These are phyloP conservation scores for Anastatus disparis DNA, from an alignment of 1,140 invertebrate species.

Conservation along the genomic window DNA sequence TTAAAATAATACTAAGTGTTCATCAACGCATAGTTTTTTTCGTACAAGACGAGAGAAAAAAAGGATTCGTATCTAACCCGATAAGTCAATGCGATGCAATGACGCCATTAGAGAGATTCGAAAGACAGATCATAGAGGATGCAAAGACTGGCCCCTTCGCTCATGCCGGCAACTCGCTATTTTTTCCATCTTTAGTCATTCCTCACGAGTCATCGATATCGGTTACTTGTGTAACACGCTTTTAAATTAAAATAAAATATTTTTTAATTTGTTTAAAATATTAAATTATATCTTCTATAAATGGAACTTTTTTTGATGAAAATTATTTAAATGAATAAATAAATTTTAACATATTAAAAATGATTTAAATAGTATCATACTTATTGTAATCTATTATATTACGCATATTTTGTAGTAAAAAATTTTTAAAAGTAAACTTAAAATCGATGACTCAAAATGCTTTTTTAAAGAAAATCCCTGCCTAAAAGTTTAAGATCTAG, in stretches of 20 bases:
- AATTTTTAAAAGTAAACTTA: too few species aligned
- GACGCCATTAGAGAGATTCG: constrained; percentile 56
- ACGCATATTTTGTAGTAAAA: too few species aligned
- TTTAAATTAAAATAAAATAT: too few species aligned
- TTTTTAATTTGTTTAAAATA: too few species aligned
- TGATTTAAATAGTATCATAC: too few species aligned
- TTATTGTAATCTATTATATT: too few species aligned
- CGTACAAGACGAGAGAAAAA: neutral
- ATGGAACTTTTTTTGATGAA: too few species aligned
- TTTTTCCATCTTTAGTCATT: constrained; percentile 29
- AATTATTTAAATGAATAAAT: too few species aligned
- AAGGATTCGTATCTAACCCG: neutral
- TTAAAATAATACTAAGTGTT: constrained; percentile 43
- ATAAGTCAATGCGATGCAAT: constrained; percentile 7
- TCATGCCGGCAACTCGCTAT: constrained; percentile 61
- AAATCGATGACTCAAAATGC: constrained; percentile 7
- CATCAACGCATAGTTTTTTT: constrained; percentile 11
- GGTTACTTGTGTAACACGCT: too few species aligned
- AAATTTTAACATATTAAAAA: too few species aligned
- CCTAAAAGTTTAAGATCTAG: constrained; percentile 42
- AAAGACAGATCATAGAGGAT: constrained; percentile 63
- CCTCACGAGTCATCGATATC: too few species aligned
- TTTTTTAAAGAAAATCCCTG: constrained; percentile 19
- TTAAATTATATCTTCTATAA: too few species aligned
- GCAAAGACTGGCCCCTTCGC: constrained; percentile 67